Evolutionary conservation across 2,888 invertebrate species (phyloP), one percentile per base, ranked within the genome.

Genomic region (Papilio elwesi): DNA sequence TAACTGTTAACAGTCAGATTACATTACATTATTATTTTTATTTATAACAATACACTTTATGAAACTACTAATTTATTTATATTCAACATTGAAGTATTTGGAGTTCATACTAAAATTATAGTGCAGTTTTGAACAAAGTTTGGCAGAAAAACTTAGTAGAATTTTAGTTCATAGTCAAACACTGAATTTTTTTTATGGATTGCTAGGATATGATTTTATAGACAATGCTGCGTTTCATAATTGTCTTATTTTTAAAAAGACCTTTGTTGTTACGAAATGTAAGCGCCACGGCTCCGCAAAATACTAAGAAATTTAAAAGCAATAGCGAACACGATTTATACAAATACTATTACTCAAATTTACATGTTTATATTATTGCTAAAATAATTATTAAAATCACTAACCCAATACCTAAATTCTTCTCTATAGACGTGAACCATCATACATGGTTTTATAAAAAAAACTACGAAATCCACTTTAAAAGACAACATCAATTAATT

Each of bases 91-190:
- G 12, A 43, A 49, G 11, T 48, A n/a, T n/a, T 47, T 68, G 13
- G 47, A 47, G n/a, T 36, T 64, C 70, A 15, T 70, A 63, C 70
- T 64, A 16, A 53, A 70, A 47, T 48, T 70, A 64, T 53, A 70
- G 15, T 13, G 12, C 59, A 9, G 55, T 47, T 47, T 53, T 55
- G 11, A 47, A 57, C 8, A 57, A 15, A 47, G 47, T 16, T 55
- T 68, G 53, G 16, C 7, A 10, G 36, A 36, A 26, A 63, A 70
- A 15, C 13, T 26, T 63, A 48, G 48, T 26, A 48, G 11, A 47
- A 15, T 48, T n/a, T 36, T 51, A 38, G n/a, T n/a, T 38, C 68
- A 59, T 68, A 59, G 11, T 68, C 26, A 68, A 15, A 10, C 15
- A 15, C 70, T 70, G 64, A 48, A 13, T 47, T 36, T 13, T 47